phyloP scores from a whole-genome alignment of 2,888 invertebrate genomes.

The Proisotoma minuta region DNA sequence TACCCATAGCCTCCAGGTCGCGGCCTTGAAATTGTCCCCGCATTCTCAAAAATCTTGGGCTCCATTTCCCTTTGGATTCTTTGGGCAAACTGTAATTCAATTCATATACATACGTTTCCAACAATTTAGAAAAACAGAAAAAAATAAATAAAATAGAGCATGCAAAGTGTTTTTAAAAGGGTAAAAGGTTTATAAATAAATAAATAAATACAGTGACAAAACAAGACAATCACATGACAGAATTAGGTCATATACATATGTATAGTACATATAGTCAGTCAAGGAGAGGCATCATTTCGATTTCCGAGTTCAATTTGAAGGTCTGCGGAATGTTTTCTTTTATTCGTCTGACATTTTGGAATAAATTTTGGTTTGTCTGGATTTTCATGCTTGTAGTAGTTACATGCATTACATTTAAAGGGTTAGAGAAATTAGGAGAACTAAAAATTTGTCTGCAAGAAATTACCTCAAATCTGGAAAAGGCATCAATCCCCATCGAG shows the following conservation, averaged over 20 bases:
- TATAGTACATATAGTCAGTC: no score
- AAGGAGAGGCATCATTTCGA: no score
- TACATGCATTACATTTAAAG: no score
- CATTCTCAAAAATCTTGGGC: constrained; percentile 34
- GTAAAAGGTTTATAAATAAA: background rate
- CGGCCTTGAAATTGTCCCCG: constrained; percentile 1
- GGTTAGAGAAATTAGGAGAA: no score
- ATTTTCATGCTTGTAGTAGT: no score
- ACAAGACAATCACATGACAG: background rate
- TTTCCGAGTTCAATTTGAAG: no score
- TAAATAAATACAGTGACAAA: background rate
- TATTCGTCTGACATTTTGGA: no score
- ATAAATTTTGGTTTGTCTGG: no score
- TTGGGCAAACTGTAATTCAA: constrained; percentile 30
- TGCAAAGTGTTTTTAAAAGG: background rate
- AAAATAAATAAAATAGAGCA: background rate
- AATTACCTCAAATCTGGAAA: constrained; percentile 34
- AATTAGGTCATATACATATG: background rate
- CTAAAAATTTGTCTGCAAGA: no score
- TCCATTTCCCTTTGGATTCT: constrained; percentile 33
- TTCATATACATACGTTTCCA: no score
- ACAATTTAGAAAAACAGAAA: background rate
- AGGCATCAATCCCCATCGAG: constrained; percentile 58
- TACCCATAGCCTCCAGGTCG: constrained; percentile 46
- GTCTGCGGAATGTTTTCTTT: no score